Percentiles rank a stretch among this genome's conserved stretches.
phyloP scores from a whole-genome alignment of 2,888 invertebrate species.

The Cosmia trapezina region DNA sequence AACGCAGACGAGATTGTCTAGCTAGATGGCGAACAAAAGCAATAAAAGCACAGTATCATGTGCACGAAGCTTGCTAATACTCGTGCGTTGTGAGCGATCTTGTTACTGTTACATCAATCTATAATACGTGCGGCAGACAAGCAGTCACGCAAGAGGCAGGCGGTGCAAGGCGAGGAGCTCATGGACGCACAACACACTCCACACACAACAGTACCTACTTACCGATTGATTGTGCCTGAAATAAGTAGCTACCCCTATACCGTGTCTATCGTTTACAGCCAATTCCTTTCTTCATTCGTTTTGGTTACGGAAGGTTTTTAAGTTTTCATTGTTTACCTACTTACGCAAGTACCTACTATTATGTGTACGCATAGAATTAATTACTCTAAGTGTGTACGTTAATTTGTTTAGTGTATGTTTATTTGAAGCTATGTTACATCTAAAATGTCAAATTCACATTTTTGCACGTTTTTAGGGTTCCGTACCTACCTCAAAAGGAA shows the following conservation, averaged over 20 bases:
- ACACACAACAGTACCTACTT: not conserved
- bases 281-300: slow-evolving; percentile 9
- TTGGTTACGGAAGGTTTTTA: not conserved
- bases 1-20: slow-evolving; percentile 16
- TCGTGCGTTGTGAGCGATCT: slow-evolving; percentile 33
- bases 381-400: too few species aligned
- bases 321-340: not conserved
- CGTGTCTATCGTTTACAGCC: not conserved
- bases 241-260: slow-evolving; percentile 1
- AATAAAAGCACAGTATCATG: slow-evolving; percentile 30
- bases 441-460: too few species aligned
- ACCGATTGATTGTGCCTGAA: slow-evolving; percentile 27
- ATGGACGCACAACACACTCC: slow-evolving; percentile 15
- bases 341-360: too few species aligned
- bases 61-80: slow-evolving; percentile 21
- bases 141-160: slow-evolving; percentile 64
- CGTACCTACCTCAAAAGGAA: too few species aligned
- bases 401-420: too few species aligned
- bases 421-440: too few species aligned
- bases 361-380: too few species aligned
- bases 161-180: slow-evolving; percentile 71
- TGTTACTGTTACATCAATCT: slow-evolving; percentile 45
- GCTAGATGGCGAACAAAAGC: slow-evolving; percentile 6
- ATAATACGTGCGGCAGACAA: slow-evolving; percentile 40
- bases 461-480: too few species aligned